A percentile compares a stretch with the other conserved stretches of the same genome.
Evolutionary conservation across 2,113 vertebrate species (phyloP).

Genomic region (Chlorocebus sabaeus): DNA sequence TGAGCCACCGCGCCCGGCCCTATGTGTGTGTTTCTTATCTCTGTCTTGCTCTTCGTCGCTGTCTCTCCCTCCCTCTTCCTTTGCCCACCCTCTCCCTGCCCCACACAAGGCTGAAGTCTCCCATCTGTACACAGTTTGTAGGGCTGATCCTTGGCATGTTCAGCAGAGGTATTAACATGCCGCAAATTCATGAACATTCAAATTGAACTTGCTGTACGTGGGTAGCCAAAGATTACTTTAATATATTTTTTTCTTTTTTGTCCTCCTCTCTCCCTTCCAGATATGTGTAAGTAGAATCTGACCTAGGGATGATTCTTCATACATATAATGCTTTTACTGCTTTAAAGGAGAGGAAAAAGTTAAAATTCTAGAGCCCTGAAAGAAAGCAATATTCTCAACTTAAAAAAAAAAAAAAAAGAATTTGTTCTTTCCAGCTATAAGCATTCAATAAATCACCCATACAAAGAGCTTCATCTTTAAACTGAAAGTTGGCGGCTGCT

Average conservation of each 20-base stretch:
- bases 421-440: conserved; percentile 63
- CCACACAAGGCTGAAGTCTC: not conserved
- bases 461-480: conserved; percentile 52
- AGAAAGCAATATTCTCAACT: conserved; percentile 69
- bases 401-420: conserved; percentile 45
- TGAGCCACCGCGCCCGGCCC: no score
- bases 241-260: conserved; percentile 23
- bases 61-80: not conserved
- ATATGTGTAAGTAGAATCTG: conserved; percentile 36
- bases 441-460: conserved; percentile 63
- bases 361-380: conserved; percentile 48
- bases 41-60: not conserved
- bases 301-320: conserved; percentile 44
- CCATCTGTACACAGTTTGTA: not conserved
- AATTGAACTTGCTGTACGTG: conserved; percentile 35
- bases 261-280: no score
- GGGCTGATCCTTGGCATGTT: conserved; percentile 9
- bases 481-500: conserved; percentile 57
- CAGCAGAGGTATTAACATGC: not conserved
- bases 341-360: conserved; percentile 43
- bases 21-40: not conserved
- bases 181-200: conserved; percentile 56
- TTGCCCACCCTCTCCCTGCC: not conserved
- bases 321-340: conserved; percentile 1
- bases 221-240: conserved; percentile 64